These are phyloP conservation scores for Cryptocephalus primarius DNA, from an alignment of 2,888 invertebrate species.

Conservation along the genomic window DNA sequence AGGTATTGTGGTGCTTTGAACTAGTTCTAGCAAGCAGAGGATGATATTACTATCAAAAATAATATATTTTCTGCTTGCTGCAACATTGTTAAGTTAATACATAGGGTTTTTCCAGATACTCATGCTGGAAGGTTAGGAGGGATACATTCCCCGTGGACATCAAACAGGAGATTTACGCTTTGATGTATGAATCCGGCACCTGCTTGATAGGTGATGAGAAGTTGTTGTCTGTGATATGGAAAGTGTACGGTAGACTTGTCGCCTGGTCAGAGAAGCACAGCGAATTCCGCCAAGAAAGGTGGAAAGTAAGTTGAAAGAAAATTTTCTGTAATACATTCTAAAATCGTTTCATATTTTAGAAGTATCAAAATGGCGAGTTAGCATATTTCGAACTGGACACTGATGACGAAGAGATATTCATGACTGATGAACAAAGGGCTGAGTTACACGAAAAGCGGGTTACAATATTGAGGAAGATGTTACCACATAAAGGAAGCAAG, in stretches of 20 bases:
- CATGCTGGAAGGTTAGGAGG: conserved; percentile 7
- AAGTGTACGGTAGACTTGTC: conserved; percentile 3
- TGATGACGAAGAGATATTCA: conserved; percentile 9
- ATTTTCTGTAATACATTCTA: too few species aligned
- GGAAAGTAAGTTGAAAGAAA: conserved; percentile 4
- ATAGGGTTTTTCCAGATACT: too few species aligned
- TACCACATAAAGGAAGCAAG: too few species aligned
- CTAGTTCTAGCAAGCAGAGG: too few species aligned
- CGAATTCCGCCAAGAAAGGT: conserved; percentile 4
- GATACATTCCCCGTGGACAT: conserved; percentile 10
- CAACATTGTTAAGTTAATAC: too few species aligned
- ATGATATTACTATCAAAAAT: too few species aligned
- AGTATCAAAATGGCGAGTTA: conserved; percentile 5
- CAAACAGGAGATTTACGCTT: conserved; percentile 5
- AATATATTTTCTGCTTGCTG: too few species aligned
- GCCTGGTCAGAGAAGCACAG: conserved; percentile 6
- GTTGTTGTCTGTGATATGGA: conserved; percentile 1
- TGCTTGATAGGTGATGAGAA: conserved; percentile 1
- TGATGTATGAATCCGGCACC: background rate
- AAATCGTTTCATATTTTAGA: too few species aligned
- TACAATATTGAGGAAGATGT: conserved; percentile 1
- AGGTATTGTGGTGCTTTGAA: too few species aligned
- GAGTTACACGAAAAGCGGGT: conserved; percentile 4
- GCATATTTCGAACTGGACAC: conserved; percentile 7
- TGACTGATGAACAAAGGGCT: conserved; percentile 3